phyloP scores from a whole-genome alignment of 2,888 invertebrate genomes.

The Oasisia sp. region DNA sequence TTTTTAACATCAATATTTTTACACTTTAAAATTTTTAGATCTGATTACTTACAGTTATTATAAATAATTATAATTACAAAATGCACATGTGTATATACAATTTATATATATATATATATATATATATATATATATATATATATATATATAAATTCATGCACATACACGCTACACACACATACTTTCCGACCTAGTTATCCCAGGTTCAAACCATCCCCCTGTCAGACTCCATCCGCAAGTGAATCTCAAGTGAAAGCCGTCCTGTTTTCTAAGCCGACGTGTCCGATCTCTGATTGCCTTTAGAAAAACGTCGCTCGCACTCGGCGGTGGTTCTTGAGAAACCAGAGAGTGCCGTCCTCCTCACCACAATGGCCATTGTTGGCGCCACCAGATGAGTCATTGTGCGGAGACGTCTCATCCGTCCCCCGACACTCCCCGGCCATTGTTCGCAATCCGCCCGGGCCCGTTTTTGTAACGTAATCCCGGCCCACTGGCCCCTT shows the following conservation, averaged over 20 bases:
- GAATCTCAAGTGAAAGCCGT: conserved; percentile 6
- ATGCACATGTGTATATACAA: no score
- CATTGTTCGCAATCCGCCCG: not conserved
- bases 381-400: not conserved
- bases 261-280: not conserved
- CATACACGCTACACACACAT: not conserved
- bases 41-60: no score
- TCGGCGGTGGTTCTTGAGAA: not conserved
- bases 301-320: not conserved
- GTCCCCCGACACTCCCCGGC: not conserved
- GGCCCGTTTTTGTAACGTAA: conserved; percentile 4
- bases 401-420: not conserved
- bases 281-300: not conserved
- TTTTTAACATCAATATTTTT: no score
- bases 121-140: no score
- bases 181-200: not conserved
- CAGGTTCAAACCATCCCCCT: not conserved
- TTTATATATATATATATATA: no score
- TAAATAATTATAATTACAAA: no score
- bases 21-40: no score
- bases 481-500: not conserved
- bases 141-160: no score
- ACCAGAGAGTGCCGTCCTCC: not conserved
- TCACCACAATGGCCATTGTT: not conserved
- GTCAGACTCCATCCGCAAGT: not conserved